Conservation (phyloP, 2,797 vertebrate genomes). For the Pseudochaenichthys georgianus region DNA sequence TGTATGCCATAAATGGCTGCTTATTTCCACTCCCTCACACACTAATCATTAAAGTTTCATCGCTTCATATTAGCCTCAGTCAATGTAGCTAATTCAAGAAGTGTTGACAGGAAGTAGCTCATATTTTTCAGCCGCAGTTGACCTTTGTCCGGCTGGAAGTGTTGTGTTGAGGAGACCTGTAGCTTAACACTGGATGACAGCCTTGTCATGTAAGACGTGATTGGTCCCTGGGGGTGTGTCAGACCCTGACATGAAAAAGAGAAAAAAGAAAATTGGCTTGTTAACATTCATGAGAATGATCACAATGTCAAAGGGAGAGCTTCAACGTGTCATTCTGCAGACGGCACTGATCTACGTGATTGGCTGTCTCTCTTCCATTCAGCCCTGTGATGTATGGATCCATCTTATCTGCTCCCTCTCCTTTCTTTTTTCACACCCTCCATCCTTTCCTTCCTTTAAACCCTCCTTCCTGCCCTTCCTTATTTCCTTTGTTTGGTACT, state of each 20-base stretch:
- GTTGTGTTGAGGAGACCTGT: slow-evolving; percentile 51
- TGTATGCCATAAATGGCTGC: background rate
- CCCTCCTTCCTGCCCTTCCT: too few species aligned
- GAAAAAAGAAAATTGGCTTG: slow-evolving; percentile 37
- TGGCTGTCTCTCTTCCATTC: slow-evolving; percentile 28
- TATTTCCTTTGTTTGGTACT: too few species aligned
- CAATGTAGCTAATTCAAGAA: slow-evolving; percentile 30
- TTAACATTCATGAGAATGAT: slow-evolving; percentile 70
- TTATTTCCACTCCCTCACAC: slow-evolving; percentile 15
- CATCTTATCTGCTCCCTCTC: background rate
- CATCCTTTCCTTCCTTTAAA: too few species aligned
- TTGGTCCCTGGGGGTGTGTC: slow-evolving; percentile 55
- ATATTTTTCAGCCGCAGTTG: slow-evolving; percentile 51
- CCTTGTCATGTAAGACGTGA: slow-evolving; percentile 55
- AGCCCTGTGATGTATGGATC: slow-evolving; percentile 15
- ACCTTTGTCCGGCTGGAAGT: slow-evolving; percentile 54
- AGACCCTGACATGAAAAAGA: slow-evolving; percentile 34
- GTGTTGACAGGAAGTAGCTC: slow-evolving; percentile 38
- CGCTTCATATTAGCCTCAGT: slow-evolving; percentile 13
- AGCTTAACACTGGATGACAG: slow-evolving; percentile 60
- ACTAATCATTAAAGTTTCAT: slow-evolving; percentile 37
- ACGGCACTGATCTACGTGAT: slow-evolving; percentile 44
- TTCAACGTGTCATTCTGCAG: slow-evolving; percentile 53
- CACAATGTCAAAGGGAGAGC: slow-evolving; percentile 52
- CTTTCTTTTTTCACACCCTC: background rate